These are phyloP conservation scores for Tachysurus vachellii DNA, from an alignment of 2,113 vertebrate genomes.

Conservation along the genomic window DNA sequence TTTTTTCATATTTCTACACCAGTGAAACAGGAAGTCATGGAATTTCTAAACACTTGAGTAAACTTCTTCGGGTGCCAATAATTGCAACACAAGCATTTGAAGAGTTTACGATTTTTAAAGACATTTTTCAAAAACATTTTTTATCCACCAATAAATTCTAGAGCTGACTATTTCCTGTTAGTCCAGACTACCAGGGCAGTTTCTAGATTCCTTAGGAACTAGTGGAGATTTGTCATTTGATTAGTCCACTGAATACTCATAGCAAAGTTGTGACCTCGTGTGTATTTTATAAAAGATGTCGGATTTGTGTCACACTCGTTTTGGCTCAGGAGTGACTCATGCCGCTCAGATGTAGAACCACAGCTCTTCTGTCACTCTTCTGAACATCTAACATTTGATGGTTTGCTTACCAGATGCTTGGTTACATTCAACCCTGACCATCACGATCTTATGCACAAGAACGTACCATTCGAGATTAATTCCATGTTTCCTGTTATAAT, in stretches of 20 bases:
- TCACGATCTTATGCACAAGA: neutral
- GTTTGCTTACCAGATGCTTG: neutral
- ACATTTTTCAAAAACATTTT: neutral
- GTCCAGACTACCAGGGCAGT: neutral
- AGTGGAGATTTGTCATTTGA: neutral
- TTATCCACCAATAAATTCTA: neutral
- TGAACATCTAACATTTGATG: neutral
- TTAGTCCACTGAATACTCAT: neutral
- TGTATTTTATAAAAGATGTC: neutral
- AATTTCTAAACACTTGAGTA: neutral
- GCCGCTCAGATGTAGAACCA: neutral
- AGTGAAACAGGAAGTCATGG: neutral
- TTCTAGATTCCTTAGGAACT: neutral
- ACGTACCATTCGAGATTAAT: neutral
- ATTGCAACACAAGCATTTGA: neutral
- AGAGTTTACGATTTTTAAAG: neutral
- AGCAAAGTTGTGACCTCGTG: neutral
- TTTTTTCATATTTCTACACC: neutral
- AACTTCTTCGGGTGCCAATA: neutral
- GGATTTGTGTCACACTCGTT: neutral
- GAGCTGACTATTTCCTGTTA: neutral
- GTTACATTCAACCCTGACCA: neutral
- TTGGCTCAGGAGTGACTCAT: neutral
- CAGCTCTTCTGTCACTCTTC: neutral
- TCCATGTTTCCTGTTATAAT: neutral